A percentile compares a stretch with the other conserved stretches of the same genome.
These are phyloP conservation scores for Pseudorhombus dupliciocellatus DNA, from an alignment of 2,113 vertebrate species.

Conservation along the genomic window DNA sequence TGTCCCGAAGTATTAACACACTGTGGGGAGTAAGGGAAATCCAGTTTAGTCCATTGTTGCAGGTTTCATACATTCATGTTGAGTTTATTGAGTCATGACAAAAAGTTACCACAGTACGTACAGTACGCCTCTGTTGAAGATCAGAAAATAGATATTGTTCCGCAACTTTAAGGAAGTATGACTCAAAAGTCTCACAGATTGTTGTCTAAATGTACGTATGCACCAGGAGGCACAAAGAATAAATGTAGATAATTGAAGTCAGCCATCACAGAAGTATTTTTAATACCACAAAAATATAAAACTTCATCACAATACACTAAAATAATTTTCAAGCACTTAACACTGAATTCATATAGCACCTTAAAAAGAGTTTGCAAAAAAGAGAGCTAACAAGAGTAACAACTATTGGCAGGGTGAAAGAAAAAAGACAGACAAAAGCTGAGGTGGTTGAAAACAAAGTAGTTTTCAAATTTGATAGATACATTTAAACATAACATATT, in stretches of 20 bases:
- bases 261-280: slow-evolving; percentile 4
- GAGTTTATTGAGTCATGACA: neutral
- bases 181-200: slow-evolving; percentile 25
- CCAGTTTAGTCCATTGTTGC: slow-evolving; percentile 22
- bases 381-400: no score
- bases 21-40: neutral
- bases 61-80: no score
- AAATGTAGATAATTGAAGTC: slow-evolving; percentile 1
- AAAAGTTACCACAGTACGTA: slow-evolving; percentile 5
- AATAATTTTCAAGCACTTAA: neutral
- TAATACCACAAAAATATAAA: neutral
- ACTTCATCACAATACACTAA: neutral
- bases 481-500: no score
- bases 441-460: no score
- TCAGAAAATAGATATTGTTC: slow-evolving; percentile 34
- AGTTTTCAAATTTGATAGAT: no score
- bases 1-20: neutral
- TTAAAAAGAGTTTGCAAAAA: no score
- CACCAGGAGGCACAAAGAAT: neutral
- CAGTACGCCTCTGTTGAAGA: slow-evolving; percentile 20
- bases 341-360: no score
- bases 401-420: no score
- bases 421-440: no score
- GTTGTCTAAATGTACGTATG: neutral
- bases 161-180: slow-evolving; percentile 43